Evolutionary conservation across 2,888 invertebrate genomes (phyloP).

Genomic region (Galerucella pusilla): DNA sequence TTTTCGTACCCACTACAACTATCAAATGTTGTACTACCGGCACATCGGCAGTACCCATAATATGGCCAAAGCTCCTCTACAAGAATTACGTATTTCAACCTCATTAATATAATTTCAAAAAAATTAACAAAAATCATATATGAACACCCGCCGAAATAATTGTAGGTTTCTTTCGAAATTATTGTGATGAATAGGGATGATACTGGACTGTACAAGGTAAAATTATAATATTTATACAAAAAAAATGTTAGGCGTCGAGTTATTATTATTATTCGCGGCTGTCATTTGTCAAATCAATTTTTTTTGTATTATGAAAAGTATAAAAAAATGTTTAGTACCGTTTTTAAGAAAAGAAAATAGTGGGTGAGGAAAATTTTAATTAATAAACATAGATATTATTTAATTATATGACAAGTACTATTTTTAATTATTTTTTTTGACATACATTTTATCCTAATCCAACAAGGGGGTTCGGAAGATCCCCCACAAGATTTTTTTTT

Average conservation of each 20-base stretch:
- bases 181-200: constrained; percentile 17
- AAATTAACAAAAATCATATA: constrained; percentile 7
- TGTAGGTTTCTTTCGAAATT: constrained; percentile 3
- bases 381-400: background rate
- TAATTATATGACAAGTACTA: too few species aligned
- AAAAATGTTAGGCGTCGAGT: background rate
- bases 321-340: constrained; percentile 17
- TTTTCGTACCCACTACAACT: background rate
- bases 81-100: constrained; percentile 14
- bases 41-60: constrained; percentile 16
- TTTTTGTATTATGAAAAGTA: constrained; percentile 27
- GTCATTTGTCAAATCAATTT: constrained; percentile 27
- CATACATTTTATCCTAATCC: too few species aligned
- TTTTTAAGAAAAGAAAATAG: constrained; percentile 14
- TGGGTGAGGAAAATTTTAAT: constrained; percentile 1
- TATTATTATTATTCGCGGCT: background rate
- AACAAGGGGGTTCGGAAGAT: too few species aligned
- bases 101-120: constrained; percentile 20
- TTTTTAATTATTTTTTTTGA: too few species aligned
- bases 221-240: background rate
- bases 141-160: constrained; percentile 8
- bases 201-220: constrained; percentile 22
- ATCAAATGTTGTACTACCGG: constrained; percentile 25
- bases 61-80: constrained; percentile 22
- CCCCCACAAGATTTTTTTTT: too few species aligned